These are phyloP conservation scores for Magallana ariakensis DNA, from an alignment of 1,140 invertebrate genomes.

Conservation along the genomic window DNA sequence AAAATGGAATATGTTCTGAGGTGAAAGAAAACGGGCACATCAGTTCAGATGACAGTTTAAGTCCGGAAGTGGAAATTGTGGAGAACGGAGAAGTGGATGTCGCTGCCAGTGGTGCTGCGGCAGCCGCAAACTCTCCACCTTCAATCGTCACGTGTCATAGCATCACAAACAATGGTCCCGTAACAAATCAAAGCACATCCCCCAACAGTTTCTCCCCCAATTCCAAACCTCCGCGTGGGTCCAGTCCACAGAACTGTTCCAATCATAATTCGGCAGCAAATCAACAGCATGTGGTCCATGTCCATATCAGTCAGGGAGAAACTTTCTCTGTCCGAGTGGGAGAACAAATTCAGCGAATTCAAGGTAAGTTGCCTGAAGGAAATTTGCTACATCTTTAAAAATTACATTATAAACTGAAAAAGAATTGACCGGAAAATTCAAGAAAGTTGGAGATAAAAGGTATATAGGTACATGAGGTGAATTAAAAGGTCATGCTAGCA, in stretches of 20 bases:
- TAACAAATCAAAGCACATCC: constrained; percentile 46
- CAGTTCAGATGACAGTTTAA: constrained; percentile 54
- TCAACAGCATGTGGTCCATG: constrained; percentile 83
- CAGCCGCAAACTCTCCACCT: constrained; percentile 43
- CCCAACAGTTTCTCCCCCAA: constrained; percentile 52
- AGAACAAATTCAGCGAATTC: constrained; percentile 84
- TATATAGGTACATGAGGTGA: no score
- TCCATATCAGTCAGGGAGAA: constrained; percentile 86
- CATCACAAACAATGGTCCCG: constrained; percentile 44
- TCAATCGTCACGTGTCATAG: neutral
- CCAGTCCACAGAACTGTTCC: constrained; percentile 50
- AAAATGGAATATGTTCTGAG: constrained; percentile 13
- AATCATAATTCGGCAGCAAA: constrained; percentile 55
- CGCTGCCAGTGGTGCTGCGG: constrained; percentile 25
- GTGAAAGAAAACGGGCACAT: constrained; percentile 60
- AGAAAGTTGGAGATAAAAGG: no score
- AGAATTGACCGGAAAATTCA: no score
- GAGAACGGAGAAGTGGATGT: constrained; percentile 37
- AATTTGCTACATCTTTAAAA: no score
- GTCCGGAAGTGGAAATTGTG: constrained; percentile 42
- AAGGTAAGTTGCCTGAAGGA: constrained; percentile 80
- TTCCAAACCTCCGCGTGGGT: constrained; percentile 41
- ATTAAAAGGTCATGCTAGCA: no score
- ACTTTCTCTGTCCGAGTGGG: constrained; percentile 85
- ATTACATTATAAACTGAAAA: no score